Evolutionary conservation across 2,797 vertebrate genomes (phyloP).

Genomic region (Rousettus madagascariensis): DNA sequence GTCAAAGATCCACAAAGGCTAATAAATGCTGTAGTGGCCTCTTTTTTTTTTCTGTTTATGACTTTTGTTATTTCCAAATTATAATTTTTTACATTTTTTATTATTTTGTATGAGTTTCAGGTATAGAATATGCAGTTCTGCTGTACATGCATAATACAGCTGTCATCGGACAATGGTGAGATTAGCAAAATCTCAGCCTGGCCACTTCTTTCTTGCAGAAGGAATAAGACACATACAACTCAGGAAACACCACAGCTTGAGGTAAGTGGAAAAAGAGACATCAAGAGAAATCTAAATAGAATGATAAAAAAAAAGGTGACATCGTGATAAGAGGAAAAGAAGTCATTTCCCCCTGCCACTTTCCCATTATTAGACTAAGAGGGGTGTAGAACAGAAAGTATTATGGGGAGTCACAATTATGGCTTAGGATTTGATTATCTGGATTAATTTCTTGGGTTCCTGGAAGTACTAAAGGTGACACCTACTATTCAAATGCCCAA

Average conservation of each 20-base stretch:
- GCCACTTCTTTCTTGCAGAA: neutral
- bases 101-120: no score
- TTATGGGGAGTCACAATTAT: neutral
- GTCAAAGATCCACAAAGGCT: neutral
- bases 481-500: neutral
- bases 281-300: neutral
- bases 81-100: no score
- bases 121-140: neutral
- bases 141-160: neutral
- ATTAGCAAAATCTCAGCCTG: neutral
- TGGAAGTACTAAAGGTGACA: neutral
- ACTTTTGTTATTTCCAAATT: no score
- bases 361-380: neutral
- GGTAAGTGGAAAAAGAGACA: neutral
- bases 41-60: neutral
- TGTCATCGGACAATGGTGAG: neutral
- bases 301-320: neutral
- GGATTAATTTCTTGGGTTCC: neutral
- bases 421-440: neutral
- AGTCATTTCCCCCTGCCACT: neutral
- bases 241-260: neutral
- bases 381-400: neutral
- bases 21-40: neutral
- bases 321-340: neutral
- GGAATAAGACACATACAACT: neutral